Evolutionary conservation across 2,797 vertebrate species (phyloP).

Genomic region (Lates japonicus): DNA sequence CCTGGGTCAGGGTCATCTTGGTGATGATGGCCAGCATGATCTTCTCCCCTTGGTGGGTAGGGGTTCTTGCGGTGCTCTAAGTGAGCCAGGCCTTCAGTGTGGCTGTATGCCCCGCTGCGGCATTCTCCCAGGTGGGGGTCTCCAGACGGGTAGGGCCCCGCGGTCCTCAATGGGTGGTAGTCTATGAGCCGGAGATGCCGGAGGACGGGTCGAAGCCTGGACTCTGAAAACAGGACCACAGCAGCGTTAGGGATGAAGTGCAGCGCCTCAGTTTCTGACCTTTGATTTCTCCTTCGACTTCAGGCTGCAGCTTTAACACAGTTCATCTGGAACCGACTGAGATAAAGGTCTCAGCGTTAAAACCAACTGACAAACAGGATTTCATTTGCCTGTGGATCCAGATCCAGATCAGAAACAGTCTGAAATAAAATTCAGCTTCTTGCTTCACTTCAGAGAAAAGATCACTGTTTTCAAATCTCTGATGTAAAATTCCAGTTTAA

Average conservation of each 20-base stretch:
- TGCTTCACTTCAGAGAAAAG: no score
- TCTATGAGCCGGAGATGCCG: conserved; percentile 89
- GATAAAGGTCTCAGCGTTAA: conserved; percentile 28
- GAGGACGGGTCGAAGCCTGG: conserved; percentile 91
- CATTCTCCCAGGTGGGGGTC: conserved; percentile 95
- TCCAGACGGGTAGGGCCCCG: conserved; percentile 92
- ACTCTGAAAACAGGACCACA: conserved; percentile 81
- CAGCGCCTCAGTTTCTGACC: no score
- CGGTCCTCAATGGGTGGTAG: conserved; percentile 91
- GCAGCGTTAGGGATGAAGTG: no score
- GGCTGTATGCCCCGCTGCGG: conserved; percentile 94
- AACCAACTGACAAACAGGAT: conserved; percentile 4
- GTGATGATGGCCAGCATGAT: conserved; percentile 91
- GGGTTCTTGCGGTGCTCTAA: conserved; percentile 91
- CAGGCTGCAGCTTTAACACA: no score
- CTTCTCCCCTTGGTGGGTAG: conserved; percentile 90
- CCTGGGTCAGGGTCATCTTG: conserved; percentile 90
- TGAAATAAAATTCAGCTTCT: no score
- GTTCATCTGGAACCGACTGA: not conserved
- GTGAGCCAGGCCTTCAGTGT: conserved; percentile 92
- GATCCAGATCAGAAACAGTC: not conserved
- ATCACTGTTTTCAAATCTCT: no score
- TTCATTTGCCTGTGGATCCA: not conserved
- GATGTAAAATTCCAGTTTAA: no score
- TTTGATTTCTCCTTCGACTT: no score